Conservation (phyloP, 2,888 invertebrate species). For the Diaperis boleti region DNA sequence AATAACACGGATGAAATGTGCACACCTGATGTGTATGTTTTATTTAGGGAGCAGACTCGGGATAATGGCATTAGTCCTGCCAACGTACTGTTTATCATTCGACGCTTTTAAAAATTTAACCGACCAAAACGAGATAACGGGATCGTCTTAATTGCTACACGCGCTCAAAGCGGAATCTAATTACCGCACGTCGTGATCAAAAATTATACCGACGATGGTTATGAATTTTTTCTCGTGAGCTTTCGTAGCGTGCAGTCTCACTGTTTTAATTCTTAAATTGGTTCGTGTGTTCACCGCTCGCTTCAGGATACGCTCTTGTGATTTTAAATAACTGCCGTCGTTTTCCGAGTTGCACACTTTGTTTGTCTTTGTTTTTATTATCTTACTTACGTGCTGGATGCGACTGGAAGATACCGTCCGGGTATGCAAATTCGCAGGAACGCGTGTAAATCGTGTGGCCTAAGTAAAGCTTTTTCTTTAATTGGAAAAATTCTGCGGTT, state of each 20-base stretch:
- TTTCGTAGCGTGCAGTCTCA: constrained; percentile 9
- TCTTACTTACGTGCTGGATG: constrained; percentile 14
- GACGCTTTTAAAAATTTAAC: background rate
- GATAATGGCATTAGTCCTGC: constrained; percentile 24
- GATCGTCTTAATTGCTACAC: constrained; percentile 8
- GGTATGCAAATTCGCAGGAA: constrained; percentile 11
- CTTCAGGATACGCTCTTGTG: constrained; percentile 26
- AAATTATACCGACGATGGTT: background rate
- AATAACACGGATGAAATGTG: constrained; percentile 28
- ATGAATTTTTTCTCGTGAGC: constrained; percentile 2
- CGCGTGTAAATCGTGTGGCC: constrained; percentile 25
- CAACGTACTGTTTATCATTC: constrained; percentile 10
- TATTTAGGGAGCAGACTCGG: constrained; percentile 11
- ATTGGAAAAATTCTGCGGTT: constrained; percentile 18
- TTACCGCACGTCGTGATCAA: constrained; percentile 5
- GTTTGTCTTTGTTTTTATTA: constrained; percentile 22
- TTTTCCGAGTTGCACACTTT: constrained; percentile 24
- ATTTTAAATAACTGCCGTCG: constrained; percentile 28
- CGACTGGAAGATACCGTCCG: constrained; percentile 8
- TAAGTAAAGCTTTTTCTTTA: constrained; percentile 29
- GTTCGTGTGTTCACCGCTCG: constrained; percentile 27
- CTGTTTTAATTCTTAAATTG: constrained; percentile 30
- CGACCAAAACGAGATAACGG: constrained; percentile 5
- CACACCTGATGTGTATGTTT: constrained; percentile 34
- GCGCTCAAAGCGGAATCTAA: background rate